Percentiles rank a stretch among this genome's conserved stretches.
These are phyloP conservation scores for Catostomus latipinnis DNA, from an alignment of 2,797 vertebrate genomes.

Conservation along the genomic window DNA sequence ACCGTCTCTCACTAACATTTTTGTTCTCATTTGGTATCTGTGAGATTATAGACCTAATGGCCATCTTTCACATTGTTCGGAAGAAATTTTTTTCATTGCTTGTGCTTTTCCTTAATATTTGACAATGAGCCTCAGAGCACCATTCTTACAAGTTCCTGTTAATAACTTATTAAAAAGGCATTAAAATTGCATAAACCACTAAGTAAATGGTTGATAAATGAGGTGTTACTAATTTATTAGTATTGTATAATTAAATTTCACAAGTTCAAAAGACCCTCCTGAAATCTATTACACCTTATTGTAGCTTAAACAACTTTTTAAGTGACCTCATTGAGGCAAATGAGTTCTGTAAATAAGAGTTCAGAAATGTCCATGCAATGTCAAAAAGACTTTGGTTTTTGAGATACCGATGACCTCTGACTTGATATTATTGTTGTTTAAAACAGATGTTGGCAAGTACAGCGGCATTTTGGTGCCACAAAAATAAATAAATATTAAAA, in stretches of 20 bases:
- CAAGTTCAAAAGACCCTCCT: slow-evolving; percentile 70
- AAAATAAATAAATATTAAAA: no score
- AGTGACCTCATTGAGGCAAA: slow-evolving; percentile 38
- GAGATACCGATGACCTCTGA: not conserved
- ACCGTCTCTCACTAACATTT: slow-evolving; percentile 10
- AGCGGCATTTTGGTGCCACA: no score
- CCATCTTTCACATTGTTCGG: slow-evolving; percentile 10
- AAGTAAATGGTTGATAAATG: slow-evolving; percentile 78
- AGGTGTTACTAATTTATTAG: slow-evolving; percentile 76
- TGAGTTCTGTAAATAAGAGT: not conserved
- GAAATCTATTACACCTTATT: slow-evolving; percentile 74
- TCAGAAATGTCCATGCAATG: not conserved
- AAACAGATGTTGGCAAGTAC: not conserved
- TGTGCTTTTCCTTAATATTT: slow-evolving; percentile 30
- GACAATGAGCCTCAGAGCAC: slow-evolving; percentile 59
- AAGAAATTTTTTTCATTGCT: slow-evolving; percentile 1
- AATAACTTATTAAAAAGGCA: slow-evolving; percentile 70
- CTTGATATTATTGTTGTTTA: not conserved
- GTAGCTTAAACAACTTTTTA: slow-evolving; percentile 54
- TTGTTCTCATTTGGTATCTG: slow-evolving; percentile 29
- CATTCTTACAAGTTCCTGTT: slow-evolving; percentile 72
- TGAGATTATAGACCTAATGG: slow-evolving; percentile 26
- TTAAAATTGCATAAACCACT: slow-evolving; percentile 76
- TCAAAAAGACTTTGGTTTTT: not conserved
- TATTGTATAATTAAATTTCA: slow-evolving; percentile 77